Evolutionary conservation across 2,797 vertebrate genomes (phyloP).

Genomic region (Hippocampus kuda): DNA sequence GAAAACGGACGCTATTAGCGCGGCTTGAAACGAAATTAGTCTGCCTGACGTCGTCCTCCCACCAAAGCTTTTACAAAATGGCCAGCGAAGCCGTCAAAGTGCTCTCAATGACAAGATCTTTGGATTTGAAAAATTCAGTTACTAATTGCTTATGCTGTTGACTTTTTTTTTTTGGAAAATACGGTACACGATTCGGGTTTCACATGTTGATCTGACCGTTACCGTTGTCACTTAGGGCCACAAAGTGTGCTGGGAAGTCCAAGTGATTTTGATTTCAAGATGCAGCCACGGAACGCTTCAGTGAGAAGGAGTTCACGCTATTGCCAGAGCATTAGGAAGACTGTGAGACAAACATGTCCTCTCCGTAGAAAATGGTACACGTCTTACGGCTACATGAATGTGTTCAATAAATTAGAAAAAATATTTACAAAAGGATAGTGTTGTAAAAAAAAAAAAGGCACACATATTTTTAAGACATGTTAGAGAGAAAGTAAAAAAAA

Average conservation of each 20-base stretch:
- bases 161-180: neutral
- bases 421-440: conserved; percentile 71
- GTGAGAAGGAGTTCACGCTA: conserved; percentile 45
- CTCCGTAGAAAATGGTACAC: conserved; percentile 49
- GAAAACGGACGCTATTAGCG: conserved; percentile 1
- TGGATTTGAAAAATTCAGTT: conserved; percentile 33
- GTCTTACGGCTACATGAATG: conserved; percentile 62
- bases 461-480: conserved; percentile 78
- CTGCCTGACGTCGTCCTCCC: neutral
- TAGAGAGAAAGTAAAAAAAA: conserved; percentile 51
- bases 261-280: conserved; percentile 41
- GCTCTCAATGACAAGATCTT: conserved; percentile 45
- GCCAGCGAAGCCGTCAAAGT: conserved; percentile 34
- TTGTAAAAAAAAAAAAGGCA: conserved; percentile 74
- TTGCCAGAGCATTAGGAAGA: conserved; percentile 74
- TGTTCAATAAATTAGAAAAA: conserved; percentile 72
- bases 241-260: conserved; percentile 62
- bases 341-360: conserved; percentile 62
- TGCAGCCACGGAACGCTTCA: conserved; percentile 32
- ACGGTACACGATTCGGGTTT: conserved; percentile 22
- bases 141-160: conserved; percentile 12
- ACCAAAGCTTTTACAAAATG: conserved; percentile 12
- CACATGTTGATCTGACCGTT: conserved; percentile 9
- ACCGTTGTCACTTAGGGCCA: conserved; percentile 12
- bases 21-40: conserved; percentile 5